phyloP scores from a whole-genome alignment of 2,888 invertebrate genomes.

The Biston betularia region DNA sequence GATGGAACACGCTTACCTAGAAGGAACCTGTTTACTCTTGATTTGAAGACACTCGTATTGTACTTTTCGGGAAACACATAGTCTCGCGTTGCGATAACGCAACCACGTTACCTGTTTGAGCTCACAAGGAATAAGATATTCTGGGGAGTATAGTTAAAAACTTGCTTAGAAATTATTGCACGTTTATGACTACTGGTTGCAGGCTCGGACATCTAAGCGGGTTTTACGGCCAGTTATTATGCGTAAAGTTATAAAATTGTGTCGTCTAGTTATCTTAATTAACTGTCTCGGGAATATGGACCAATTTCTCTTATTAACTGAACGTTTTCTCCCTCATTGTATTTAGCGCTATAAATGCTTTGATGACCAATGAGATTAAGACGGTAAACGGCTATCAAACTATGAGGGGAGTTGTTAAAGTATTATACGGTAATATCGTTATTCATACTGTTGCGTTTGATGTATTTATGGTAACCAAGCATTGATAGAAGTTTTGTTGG shows the following conservation, averaged over 20 bases:
- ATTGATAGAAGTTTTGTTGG: no score
- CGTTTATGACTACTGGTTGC: conserved; percentile 29
- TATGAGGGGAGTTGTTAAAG: not conserved
- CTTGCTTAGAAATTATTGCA: conserved; percentile 32
- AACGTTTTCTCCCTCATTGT: conserved; percentile 38
- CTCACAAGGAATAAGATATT: no score
- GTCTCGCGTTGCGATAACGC: no score
- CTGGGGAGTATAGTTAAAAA: conserved; percentile 8
- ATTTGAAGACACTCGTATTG: no score
- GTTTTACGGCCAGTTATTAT: conserved; percentile 32
- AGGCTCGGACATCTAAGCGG: conserved; percentile 18
- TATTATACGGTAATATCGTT: not conserved
- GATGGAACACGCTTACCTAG: no score
- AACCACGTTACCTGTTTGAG: no score
- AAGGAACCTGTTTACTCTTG: no score
- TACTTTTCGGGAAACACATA: no score
- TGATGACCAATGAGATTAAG: conserved; percentile 4
- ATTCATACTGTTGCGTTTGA: not conserved
- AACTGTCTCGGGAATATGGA: conserved; percentile 35
- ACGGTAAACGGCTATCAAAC: conserved; percentile 5
- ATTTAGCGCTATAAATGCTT: conserved; percentile 26
- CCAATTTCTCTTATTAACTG: conserved; percentile 44
- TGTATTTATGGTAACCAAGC: not conserved
- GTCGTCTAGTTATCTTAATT: conserved; percentile 44
- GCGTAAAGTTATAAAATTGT: conserved; percentile 40